phyloP scores from a whole-genome alignment of 2,888 invertebrate species.

The Saturnia pavonia region DNA sequence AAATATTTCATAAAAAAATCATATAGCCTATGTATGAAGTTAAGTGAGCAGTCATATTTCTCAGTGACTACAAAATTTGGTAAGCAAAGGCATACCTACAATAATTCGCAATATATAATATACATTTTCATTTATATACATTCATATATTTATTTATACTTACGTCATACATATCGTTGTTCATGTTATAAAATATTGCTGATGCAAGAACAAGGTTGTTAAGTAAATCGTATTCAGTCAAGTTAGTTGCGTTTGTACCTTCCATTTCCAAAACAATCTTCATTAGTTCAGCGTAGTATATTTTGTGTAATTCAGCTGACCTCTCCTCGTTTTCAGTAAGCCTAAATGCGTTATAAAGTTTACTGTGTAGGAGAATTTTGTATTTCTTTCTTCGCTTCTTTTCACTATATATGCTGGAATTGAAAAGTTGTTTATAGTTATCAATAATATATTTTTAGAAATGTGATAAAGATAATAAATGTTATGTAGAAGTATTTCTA shows the following conservation, averaged over 20 bases:
- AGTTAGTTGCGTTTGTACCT: slow-evolving; percentile 44
- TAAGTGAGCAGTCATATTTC: no score
- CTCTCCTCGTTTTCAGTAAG: slow-evolving; percentile 43
- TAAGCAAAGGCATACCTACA: no score
- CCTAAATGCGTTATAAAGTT: slow-evolving; percentile 14
- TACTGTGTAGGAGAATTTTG: slow-evolving; percentile 20
- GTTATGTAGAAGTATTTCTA: not conserved
- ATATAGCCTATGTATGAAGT: no score
- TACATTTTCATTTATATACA: not conserved
- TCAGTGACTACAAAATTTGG: no score
- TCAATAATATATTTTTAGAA: not conserved
- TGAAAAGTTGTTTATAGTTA: not conserved
- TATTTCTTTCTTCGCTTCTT: slow-evolving; percentile 30
- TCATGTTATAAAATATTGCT: slow-evolving; percentile 74
- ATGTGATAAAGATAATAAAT: no score
- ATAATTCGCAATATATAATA: no score
- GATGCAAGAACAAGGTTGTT: slow-evolving; percentile 68
- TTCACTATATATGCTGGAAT: slow-evolving; percentile 23
- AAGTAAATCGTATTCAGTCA: slow-evolving; percentile 65
- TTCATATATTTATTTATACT: slow-evolving; percentile 27
- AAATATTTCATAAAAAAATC: no score
- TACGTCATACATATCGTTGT: slow-evolving; percentile 81
- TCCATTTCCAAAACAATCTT: slow-evolving; percentile 69
- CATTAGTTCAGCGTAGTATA: slow-evolving; percentile 69
- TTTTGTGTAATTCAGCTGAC: slow-evolving; percentile 48